Base-by-base conservation (phyloP, 2,797 vertebrate genomes). In the Furcifer pardalis region DNA sequence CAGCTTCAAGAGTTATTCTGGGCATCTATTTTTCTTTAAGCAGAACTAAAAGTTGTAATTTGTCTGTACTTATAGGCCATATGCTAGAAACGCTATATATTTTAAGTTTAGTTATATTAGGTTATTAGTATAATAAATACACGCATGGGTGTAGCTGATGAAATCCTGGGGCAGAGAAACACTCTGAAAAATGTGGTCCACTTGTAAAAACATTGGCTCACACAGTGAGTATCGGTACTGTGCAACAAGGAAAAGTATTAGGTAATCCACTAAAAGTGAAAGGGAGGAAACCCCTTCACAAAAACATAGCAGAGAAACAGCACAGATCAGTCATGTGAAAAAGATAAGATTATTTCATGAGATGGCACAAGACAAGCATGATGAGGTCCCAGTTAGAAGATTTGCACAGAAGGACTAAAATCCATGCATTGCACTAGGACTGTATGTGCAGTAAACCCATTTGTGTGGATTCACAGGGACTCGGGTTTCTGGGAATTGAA, bases 101-200 rank as follows among this genome's bases (percentile, higher is more conserved):
- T 83, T 90, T 78, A 85, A 85, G 89, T 78, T 77, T 86, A 86
- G 87, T 69, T 84, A 68, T 52, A 81, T 42, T 17, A 68, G 32
- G 69, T 84, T 91, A 85, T 85, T 89, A 86, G 65, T 80, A 83
- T 82, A 87, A 81, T 69, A 89, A 91, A 68, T 86, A 88, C 9
- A 71, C 44, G 84, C 27, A 77, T 78, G 44, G 5, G n/a, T 2
- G 15, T 65, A 86, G 77, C 73, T 83, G 46, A 73, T 69, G 81
- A 83, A 91, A 90, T 80, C 66, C 52, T 83, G 66, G 81, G 69
- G 84, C 84, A 56, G 79, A 90, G 65, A 60, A 86, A 44, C 42
- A 21, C 63, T 75, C 49, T 49, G 21, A 62, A 65, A 85, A 89
- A 88, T 44, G 60, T 82, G 3, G 1, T 49, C 76, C 23, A 3